phyloP scores from a whole-genome alignment of 2,888 invertebrate species.

The Hermaeophaga mercurialis region DNA sequence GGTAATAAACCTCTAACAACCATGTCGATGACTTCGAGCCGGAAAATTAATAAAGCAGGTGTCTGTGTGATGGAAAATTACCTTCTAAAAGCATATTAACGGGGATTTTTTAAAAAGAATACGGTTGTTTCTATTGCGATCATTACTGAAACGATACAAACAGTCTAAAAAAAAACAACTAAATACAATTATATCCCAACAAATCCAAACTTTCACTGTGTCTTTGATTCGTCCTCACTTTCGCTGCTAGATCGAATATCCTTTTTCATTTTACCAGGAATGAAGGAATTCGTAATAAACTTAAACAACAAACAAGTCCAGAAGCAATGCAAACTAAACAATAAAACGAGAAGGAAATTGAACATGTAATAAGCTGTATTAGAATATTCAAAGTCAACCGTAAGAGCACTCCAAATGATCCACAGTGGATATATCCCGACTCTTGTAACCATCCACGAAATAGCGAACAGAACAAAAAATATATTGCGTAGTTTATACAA shows the following conservation, averaged over 20 bases:
- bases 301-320: not conserved
- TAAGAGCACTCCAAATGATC: not conserved
- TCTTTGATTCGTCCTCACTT: not conserved
- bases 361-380: not conserved
- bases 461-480: not conserved
- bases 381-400: not conserved
- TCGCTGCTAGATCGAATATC: slow-evolving; percentile 2
- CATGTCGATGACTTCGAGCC: slow-evolving; percentile 4
- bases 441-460: slow-evolving; percentile 1
- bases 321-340: not conserved
- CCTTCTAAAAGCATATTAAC: too few relatives aligned
- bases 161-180: too few relatives aligned
- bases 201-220: not conserved
- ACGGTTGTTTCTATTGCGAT: too few relatives aligned
- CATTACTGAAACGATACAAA: too few relatives aligned
- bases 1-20: slow-evolving; percentile 19
- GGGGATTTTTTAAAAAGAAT: too few relatives aligned
- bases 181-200: not conserved
- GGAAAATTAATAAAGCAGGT: too few relatives aligned
- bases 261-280: slow-evolving; percentile 3
- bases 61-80: too few relatives aligned
- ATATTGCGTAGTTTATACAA: not conserved
- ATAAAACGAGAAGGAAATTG: not conserved
- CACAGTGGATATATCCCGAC: not conserved
- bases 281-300: not conserved